Evolutionary conservation across 2,113 vertebrate species (phyloP), one percentile per base, ranked within the genome.

Genomic region (Ptyas mucosa): DNA sequence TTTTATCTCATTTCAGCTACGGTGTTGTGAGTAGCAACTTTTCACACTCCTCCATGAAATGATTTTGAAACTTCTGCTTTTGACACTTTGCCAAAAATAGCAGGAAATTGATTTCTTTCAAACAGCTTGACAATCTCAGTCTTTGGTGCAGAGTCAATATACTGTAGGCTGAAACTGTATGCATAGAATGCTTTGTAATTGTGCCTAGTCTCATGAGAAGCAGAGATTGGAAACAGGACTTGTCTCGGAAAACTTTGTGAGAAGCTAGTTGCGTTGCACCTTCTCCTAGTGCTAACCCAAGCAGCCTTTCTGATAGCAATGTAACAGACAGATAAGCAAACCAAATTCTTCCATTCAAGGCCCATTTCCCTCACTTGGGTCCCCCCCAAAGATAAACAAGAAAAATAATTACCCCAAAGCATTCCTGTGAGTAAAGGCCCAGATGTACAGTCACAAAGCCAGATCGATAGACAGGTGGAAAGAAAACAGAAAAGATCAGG

Each of bases 361-460:
- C 20, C 75, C n/a, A 0, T 2, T 0, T 3, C 1, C 1, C 7
- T 9, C 49, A 39, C 23, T 51, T 81, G 85, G 7, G n/a, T 54
- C 51, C 69, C 93, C 24, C 29, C 94, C 49, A 89, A 94, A 95
- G 87, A 95, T 94, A 95, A 94, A 8, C 2, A 46, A 94, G 89
- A 0, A 94, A 1, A 90, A 95, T 97, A 98, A 96, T 98, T 98
- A 98, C 98, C 98, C 98, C 96, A 98, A 95, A 94, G 98, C 97
- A 89, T 98, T 98, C 96, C 98, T 98, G 96, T 95, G 8, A 52
- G 95, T 0, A 92, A 89, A 69, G 93, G 97, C 98, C 97, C 98
- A 95, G 92, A 93, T 93, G 95, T 18, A 97, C 96, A 97, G 93
- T 93, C 96, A 26, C 93, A 51, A 92, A 52, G 89, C 95, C 94